Base-by-base conservation (phyloP, 2,797 vertebrate species). In the Tinamus major region DNA sequence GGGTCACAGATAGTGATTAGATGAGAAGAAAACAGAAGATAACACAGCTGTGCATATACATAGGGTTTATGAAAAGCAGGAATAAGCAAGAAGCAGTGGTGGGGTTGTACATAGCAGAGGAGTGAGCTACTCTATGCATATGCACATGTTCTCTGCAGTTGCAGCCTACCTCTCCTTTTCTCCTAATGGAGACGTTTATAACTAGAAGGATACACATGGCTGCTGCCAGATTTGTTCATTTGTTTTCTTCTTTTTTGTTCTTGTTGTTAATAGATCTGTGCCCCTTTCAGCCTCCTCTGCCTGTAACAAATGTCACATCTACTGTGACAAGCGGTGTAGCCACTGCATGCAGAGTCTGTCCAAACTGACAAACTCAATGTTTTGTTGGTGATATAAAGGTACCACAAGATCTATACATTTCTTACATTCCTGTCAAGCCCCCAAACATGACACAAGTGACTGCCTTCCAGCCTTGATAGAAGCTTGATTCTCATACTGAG, bases 391-490 rank as follows among this genome's bases (percentile, higher is more conserved):
- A 13, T 37, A 21, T 7, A 69, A 15, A n/a, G 71, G 74, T 10
- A n/a, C 19, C 10, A 4, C 21, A 78, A 75, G 15, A n/a, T 87
- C 23, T 53, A 4, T 58, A 31, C 8, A 27, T 70, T 85, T 53
- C 5, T 13, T 11, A 6, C 29, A 13, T 55, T 79, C 48, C 24
- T 23, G 27, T 37, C 24, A 78, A 76, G 48, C 53, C 23, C 24
- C 70, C 27, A 65, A 55, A 55, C 17, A 37, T 2, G 3, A 23
- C 51, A 67, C 3, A 37, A 42, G 10, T 46, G 13, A 9, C 5
- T 74, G 39, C 21, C 10, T 2, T 37, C 44, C 70, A 0, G 2
- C 6, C 0, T 0, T 53, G 5, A 7, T 3, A 48, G 13, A 12
- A 86, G 35, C 72, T 76, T 0, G 0, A 37, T 53, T 90, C 86